Conservation (phyloP, 2,888 invertebrate species). For the Drosophila eohydei region DNA sequence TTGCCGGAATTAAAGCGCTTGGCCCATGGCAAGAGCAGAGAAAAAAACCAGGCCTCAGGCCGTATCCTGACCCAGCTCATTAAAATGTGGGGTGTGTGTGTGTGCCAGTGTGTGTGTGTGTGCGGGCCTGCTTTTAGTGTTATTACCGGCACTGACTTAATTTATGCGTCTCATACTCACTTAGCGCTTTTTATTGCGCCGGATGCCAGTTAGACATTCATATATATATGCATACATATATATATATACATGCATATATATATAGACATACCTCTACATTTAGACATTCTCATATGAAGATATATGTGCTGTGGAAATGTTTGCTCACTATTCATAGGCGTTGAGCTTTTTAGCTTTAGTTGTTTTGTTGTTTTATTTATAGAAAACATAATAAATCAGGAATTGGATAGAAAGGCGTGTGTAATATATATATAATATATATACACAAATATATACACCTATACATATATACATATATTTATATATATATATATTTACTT, state of each 20-base stretch:
- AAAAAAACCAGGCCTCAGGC: slow-evolving; percentile 16
- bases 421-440: too few species aligned
- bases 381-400: slow-evolving; percentile 11
- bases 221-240: not conserved
- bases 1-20: slow-evolving; percentile 34
- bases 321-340: slow-evolving; percentile 2
- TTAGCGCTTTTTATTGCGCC: slow-evolving; percentile 43
- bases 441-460: too few species aligned
- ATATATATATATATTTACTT: not conserved
- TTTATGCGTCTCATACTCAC: slow-evolving; percentile 55
- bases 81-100: slow-evolving; percentile 47
- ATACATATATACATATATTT: not conserved
- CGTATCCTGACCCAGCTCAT: slow-evolving; percentile 47
- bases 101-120: not conserved
- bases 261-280: not conserved
- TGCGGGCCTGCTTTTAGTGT: slow-evolving; percentile 46
- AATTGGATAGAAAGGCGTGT: not conserved
- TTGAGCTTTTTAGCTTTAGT: not conserved
- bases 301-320: slow-evolving; percentile 1
- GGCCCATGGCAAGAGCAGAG: not conserved
- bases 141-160: slow-evolving; percentile 59
- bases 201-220: slow-evolving; percentile 23
- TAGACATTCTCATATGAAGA: not conserved
- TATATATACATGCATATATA: not conserved
- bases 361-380: slow-evolving; percentile 16